These are phyloP conservation scores for Rhegmatorhina hoffmannsi DNA, from an alignment of 2,113 vertebrate species.

Conservation along the genomic window DNA sequence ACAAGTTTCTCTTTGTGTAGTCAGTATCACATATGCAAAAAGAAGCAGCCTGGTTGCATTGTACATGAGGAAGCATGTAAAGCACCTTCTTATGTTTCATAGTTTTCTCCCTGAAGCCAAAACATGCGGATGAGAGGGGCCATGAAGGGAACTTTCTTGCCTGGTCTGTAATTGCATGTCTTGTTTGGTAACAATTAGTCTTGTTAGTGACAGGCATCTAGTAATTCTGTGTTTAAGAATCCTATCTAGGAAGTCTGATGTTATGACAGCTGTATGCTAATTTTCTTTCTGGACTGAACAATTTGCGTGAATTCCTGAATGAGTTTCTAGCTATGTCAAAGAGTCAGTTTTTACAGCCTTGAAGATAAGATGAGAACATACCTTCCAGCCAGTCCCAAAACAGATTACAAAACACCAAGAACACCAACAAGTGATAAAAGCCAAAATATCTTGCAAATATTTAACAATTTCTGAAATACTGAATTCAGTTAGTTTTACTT, in stretches of 20 bases:
- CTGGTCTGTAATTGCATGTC: neutral
- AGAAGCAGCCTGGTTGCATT: neutral
- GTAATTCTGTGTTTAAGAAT: neutral
- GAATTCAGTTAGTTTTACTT: neutral
- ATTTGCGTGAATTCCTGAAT: neutral
- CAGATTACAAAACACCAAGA: neutral
- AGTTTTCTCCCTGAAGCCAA: neutral
- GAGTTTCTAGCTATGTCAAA: neutral
- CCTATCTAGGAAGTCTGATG: neutral
- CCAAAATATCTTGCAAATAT: neutral
- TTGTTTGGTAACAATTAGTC: conserved; percentile 11
- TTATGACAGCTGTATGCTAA: conserved; percentile 25
- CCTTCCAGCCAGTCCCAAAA: neutral
- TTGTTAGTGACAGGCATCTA: neutral
- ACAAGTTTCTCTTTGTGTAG: neutral
- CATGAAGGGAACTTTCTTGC: neutral
- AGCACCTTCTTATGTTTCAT: neutral
- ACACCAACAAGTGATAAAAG: neutral
- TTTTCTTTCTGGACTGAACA: neutral
- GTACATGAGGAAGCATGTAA: neutral
- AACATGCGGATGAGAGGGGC: neutral
- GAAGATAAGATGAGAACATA: neutral
- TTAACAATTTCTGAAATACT: neutral
- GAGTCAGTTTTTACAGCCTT: neutral
- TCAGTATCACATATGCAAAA: neutral